Evolutionary conservation across 2,888 invertebrate species (phyloP).

Genomic region (Timandra comae): DNA sequence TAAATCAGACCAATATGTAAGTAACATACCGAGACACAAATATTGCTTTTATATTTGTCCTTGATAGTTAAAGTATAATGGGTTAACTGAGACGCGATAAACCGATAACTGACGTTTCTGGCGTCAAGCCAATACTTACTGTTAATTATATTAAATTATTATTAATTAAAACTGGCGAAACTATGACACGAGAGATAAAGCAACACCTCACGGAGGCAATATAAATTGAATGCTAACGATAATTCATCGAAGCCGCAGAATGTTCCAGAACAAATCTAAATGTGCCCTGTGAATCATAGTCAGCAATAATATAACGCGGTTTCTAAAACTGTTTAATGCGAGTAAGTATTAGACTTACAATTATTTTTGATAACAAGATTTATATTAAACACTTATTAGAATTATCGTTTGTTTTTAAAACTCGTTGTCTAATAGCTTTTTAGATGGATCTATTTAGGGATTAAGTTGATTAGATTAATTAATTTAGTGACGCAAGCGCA

Average conservation of each 20-base stretch:
- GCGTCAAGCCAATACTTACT: conserved; percentile 46
- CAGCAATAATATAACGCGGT: conserved; percentile 24
- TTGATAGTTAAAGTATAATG: conserved; percentile 45
- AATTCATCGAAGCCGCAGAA: conserved; percentile 38
- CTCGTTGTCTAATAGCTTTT: too few species aligned
- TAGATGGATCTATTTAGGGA: too few species aligned
- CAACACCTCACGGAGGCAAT: conserved; percentile 23
- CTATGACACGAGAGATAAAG: conserved; percentile 18
- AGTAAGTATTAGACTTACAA: too few species aligned
- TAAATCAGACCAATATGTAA: too few species aligned
- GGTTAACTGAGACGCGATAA: conserved; percentile 53
- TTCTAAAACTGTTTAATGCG: conserved; percentile 25
- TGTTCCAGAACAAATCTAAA: conserved; percentile 41
- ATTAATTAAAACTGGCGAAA: conserved; percentile 47
- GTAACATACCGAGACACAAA: too few species aligned
- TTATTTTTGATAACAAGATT: too few species aligned
- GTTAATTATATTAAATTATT: conserved; percentile 49
- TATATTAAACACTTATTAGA: too few species aligned
- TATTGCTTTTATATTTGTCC: conserved; percentile 28
- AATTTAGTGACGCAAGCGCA: too few species aligned
- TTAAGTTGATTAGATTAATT: too few species aligned
- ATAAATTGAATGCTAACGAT: conserved; percentile 23
- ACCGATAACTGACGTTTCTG: conserved; percentile 43
- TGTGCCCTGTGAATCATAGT: conserved; percentile 48
- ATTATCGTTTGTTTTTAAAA: too few species aligned